Conservation (phyloP, 2,113 vertebrate genomes). For the Tragulus kanchil region DNA sequence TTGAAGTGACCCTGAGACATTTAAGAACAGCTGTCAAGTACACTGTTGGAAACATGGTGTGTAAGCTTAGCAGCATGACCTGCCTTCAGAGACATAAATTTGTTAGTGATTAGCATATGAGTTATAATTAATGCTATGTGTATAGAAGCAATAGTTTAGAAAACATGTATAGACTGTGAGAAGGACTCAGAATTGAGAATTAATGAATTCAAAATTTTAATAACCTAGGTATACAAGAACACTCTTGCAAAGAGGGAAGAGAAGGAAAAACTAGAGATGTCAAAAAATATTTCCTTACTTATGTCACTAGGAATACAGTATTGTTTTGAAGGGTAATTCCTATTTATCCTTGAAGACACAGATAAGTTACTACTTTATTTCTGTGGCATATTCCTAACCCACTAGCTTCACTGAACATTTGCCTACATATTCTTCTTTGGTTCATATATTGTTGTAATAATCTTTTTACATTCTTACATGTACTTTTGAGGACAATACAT, state of each 20-base stretch:
- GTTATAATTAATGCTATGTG: background rate
- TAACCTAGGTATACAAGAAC: background rate
- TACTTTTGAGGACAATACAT: background rate
- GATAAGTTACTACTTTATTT: constrained; percentile 16
- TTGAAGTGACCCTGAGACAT: background rate
- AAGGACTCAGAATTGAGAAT: background rate
- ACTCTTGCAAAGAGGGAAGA: background rate
- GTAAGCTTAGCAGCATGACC: background rate
- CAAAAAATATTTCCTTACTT: background rate
- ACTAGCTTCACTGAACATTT: background rate
- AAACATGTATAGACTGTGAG: background rate
- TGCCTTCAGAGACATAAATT: background rate
- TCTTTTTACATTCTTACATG: background rate
- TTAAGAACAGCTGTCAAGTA: background rate
- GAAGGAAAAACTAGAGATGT: background rate
- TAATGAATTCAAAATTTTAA: background rate
- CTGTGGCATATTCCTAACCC: background rate
- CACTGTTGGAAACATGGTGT: background rate
- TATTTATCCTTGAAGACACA: background rate
- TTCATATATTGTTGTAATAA: background rate
- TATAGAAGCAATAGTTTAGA: background rate
- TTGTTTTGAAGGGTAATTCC: background rate
- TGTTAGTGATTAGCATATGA: background rate
- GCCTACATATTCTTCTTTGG: background rate
- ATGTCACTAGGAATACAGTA: background rate